Evolutionary conservation across 2,797 vertebrate genomes (phyloP).

Genomic region (Sebastes trivittatus): DNA sequence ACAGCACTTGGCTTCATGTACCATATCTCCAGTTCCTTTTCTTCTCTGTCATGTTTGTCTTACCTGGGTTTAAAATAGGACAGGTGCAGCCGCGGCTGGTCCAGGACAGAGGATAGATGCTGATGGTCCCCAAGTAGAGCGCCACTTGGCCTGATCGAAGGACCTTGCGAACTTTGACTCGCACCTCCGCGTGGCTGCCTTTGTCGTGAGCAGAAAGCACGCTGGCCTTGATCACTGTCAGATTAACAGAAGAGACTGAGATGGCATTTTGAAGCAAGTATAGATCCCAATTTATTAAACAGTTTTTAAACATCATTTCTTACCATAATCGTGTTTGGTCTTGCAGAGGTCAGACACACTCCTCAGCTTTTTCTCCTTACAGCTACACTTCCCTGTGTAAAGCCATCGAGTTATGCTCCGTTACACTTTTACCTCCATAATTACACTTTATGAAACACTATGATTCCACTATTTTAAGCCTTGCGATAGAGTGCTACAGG

Average conservation of each 20-base stretch:
- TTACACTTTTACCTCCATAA: background rate
- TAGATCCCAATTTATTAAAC: background rate
- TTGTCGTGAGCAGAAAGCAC: conserved; percentile 92
- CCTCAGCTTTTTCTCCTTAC: conserved; percentile 88
- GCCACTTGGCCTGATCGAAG: conserved; percentile 82
- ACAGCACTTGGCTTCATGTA: background rate
- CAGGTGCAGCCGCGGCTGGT: conserved; percentile 92
- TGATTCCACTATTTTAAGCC: background rate
- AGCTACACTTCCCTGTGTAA: conserved; percentile 88
- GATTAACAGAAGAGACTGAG: background rate
- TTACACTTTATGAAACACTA: background rate
- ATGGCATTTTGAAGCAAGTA: background rate
- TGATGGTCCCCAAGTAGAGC: conserved; percentile 83
- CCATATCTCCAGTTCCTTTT: background rate
- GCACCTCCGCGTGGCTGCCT: conserved; percentile 90
- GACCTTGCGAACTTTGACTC: conserved; percentile 89
- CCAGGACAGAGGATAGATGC: conserved; percentile 91
- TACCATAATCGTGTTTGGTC: conserved; percentile 90
- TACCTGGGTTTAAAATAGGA: conserved; percentile 92
- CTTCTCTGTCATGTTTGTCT: background rate
- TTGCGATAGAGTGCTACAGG: background rate
- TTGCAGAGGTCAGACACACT: conserved; percentile 87
- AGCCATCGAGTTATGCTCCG: background rate
- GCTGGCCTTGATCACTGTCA: conserved; percentile 88
- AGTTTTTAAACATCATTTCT: conserved; percentile 39